These are phyloP conservation scores for Leuciscus waleckii DNA, from an alignment of 2,797 vertebrate species.

Conservation along the genomic window DNA sequence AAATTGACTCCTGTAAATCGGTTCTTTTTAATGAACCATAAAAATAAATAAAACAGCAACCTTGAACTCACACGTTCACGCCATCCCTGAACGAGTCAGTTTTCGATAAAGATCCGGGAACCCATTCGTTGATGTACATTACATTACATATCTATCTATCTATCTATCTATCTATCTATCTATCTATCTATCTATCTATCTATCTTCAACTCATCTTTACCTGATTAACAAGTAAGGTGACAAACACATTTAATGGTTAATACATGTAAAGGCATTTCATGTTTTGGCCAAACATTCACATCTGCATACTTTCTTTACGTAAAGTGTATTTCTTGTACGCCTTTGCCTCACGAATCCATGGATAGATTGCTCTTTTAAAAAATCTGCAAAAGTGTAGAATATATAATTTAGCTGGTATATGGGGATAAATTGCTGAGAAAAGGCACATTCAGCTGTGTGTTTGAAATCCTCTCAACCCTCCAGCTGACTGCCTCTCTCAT, in stretches of 20 bases:
- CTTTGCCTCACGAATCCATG: not conserved
- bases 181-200: too few relatives aligned
- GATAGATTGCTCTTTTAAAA: not conserved
- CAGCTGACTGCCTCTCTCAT: slow-evolving; percentile 64
- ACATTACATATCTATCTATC: too few relatives aligned
- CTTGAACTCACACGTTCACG: too few relatives aligned
- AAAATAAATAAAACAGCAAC: not conserved
- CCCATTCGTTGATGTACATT: too few relatives aligned
- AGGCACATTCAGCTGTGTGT: not conserved
- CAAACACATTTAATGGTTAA: not conserved
- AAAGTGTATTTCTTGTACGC: not conserved
- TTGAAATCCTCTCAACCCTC: not conserved
- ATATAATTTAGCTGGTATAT: not conserved
- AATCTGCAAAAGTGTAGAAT: not conserved
- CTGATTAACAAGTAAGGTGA: not conserved
- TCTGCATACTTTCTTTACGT: not conserved
- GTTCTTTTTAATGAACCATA: not conserved
- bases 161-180: too few relatives aligned
- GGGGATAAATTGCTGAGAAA: slow-evolving; percentile 7
- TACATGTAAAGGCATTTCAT: not conserved
- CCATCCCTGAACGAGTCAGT: too few relatives aligned
- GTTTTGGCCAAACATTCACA: not conserved
- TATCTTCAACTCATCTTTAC: too few relatives aligned
- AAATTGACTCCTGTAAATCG: not conserved
- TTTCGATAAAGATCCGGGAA: too few relatives aligned